phyloP scores from a whole-genome alignment of 2,888 invertebrate species.

The Bimastos eiseni region DNA sequence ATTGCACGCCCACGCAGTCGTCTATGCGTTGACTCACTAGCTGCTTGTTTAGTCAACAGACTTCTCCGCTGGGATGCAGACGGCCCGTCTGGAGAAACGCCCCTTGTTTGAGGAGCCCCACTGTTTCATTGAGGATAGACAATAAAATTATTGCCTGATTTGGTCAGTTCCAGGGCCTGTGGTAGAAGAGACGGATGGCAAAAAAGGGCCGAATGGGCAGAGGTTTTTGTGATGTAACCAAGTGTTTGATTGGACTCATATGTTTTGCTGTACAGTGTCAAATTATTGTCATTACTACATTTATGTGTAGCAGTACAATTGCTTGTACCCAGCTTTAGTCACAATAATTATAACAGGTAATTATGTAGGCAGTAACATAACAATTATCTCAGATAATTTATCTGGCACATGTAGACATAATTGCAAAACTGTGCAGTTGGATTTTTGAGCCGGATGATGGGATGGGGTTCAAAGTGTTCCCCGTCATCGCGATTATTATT shows the following conservation, averaged over 20 bases:
- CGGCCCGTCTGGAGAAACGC: background rate
- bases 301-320: background rate
- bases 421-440: background rate
- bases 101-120: background rate
- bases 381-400: no score
- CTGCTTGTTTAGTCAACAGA: background rate
- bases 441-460: no score
- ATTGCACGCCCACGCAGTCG: background rate
- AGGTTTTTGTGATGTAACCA: no score
- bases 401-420: background rate
- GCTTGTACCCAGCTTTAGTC: background rate
- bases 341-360: background rate
- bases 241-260: no score
- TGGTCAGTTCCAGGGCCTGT: background rate
- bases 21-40: background rate
- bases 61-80: background rate
- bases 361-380: background rate
- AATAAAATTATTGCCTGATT: background rate
- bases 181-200: no score
- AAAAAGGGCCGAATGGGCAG: background rate
- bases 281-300: background rate
- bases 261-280: background rate
- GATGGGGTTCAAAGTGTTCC: no score
- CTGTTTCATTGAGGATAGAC: background rate
- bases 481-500: no score